Evolutionary conservation across 2,888 invertebrate genomes (phyloP).

Genomic region (Drosophila koepferae): DNA sequence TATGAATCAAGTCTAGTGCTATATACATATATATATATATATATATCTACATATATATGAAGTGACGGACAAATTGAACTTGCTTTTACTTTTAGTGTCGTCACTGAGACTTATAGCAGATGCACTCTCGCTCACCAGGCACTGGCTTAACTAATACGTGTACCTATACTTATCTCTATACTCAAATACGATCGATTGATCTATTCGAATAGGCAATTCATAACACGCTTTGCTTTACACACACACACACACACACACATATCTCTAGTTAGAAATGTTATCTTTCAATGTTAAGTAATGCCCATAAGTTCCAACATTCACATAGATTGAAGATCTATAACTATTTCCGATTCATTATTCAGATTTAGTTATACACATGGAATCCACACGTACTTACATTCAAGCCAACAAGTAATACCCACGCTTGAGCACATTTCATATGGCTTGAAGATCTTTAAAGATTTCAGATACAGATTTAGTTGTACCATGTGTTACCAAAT

Average conservation of each 20-base stretch:
- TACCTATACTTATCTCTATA: constrained; percentile 19
- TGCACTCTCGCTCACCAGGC: constrained; percentile 1
- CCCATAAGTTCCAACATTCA: background rate
- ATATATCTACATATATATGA: constrained; percentile 25
- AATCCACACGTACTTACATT: background rate
- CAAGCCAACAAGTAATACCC: background rate
- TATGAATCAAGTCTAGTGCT: constrained; percentile 27
- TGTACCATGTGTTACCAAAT: no score
- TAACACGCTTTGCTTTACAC: constrained; percentile 4
- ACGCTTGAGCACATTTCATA: background rate
- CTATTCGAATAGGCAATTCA: background rate
- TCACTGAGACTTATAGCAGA: constrained; percentile 34
- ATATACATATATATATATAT: constrained; percentile 6
- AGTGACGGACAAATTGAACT: constrained; percentile 35
- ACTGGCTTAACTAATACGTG: constrained; percentile 17
- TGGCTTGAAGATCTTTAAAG: background rate
- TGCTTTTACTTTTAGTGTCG: constrained; percentile 47
- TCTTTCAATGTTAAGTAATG: background rate
- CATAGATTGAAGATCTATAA: background rate
- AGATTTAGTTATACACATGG: background rate
- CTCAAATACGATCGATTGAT: constrained; percentile 1
- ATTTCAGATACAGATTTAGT: background rate
- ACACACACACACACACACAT: background rate
- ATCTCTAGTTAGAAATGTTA: constrained; percentile 5
- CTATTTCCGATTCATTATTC: background rate